Evolutionary conservation across 2,797 vertebrate genomes (phyloP).

Genomic region (Adrianichthys oophorus): DNA sequence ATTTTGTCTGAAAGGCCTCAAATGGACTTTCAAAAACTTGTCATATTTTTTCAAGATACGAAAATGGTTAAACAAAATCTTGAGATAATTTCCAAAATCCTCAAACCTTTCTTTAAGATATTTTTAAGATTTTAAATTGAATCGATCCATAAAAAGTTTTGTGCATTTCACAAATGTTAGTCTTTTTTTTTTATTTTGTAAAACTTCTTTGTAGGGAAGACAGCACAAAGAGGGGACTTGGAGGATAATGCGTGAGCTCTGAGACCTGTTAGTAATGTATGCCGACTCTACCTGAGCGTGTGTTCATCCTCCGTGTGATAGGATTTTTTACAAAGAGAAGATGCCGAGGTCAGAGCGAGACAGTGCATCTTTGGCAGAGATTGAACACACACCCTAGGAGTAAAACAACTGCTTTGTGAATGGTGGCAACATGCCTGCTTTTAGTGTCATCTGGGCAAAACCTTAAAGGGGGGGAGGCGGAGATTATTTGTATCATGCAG

Average conservation of each 20-base stretch:
- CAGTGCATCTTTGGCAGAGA: conserved; percentile 66
- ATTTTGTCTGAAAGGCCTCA: conserved; percentile 65
- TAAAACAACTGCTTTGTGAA: conserved; percentile 75
- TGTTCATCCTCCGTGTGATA: conserved; percentile 58
- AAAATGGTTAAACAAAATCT: conserved; percentile 37
- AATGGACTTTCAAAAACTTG: conserved; percentile 65
- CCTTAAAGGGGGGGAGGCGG: conserved; percentile 35
- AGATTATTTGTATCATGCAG: conserved; percentile 81
- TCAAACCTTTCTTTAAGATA: not conserved
- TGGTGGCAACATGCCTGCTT: conserved; percentile 71
- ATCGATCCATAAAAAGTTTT: conserved; percentile 14
- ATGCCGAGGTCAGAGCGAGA: conserved; percentile 58
- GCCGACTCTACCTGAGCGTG: conserved; percentile 63
- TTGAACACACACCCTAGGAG: conserved; percentile 69
- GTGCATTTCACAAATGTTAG: conserved; percentile 18
- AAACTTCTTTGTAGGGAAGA: conserved; percentile 23
- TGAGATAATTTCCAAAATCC: not conserved
- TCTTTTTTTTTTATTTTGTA: not conserved
- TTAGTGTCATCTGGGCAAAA: conserved; percentile 70
- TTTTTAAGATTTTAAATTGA: conserved; percentile 11
- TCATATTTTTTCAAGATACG: conserved; percentile 50
- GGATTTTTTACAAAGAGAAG: conserved; percentile 44
- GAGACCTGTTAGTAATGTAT: conserved; percentile 62
- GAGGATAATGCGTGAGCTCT: not conserved
- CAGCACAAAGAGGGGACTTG: conserved; percentile 14